Evolutionary conservation across 2,888 invertebrate genomes (phyloP).

Genomic region (Drosophila recens): DNA sequence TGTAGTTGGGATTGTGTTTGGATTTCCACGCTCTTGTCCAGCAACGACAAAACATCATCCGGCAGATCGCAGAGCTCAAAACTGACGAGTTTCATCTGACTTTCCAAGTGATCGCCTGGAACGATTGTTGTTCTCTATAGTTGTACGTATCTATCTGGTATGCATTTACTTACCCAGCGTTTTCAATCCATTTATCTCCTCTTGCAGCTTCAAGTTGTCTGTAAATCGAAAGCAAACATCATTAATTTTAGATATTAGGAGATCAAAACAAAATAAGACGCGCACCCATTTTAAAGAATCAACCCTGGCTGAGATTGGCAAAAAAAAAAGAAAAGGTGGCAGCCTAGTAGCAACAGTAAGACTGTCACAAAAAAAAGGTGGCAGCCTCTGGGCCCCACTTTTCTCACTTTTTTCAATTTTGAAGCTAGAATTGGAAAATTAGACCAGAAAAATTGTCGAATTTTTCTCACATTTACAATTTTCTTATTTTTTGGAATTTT

Average conservation of each 20-base stretch:
- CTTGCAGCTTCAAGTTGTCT: slow-evolving; percentile 69
- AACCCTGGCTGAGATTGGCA: no score
- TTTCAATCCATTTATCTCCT: slow-evolving; percentile 66
- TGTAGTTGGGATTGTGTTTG: slow-evolving; percentile 73
- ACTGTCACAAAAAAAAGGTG: no score
- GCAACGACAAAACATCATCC: slow-evolving; percentile 68
- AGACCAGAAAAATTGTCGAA: no score
- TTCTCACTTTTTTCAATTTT: no score
- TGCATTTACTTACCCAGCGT: slow-evolving; percentile 49
- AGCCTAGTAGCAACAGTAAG: no score
- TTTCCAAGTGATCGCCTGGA: slow-evolving; percentile 78
- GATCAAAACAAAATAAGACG: not conserved
- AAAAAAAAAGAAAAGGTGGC: no score
- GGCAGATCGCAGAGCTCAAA: slow-evolving; percentile 80
- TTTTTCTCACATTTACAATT: no score
- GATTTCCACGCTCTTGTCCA: slow-evolving; percentile 75
- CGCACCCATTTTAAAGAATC: slow-evolving; percentile 54
- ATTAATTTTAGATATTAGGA: not conserved
- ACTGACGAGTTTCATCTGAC: slow-evolving; percentile 73
- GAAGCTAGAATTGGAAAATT: no score
- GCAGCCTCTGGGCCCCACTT: no score
- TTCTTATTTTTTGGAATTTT: no score
- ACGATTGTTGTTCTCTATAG: not conserved
- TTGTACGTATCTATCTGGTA: not conserved
- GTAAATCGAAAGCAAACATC: not conserved